Evolutionary conservation across 1,140 invertebrate species (phyloP), one percentile per base, ranked within the genome.

Genomic region (Papilio polyxenes): DNA sequence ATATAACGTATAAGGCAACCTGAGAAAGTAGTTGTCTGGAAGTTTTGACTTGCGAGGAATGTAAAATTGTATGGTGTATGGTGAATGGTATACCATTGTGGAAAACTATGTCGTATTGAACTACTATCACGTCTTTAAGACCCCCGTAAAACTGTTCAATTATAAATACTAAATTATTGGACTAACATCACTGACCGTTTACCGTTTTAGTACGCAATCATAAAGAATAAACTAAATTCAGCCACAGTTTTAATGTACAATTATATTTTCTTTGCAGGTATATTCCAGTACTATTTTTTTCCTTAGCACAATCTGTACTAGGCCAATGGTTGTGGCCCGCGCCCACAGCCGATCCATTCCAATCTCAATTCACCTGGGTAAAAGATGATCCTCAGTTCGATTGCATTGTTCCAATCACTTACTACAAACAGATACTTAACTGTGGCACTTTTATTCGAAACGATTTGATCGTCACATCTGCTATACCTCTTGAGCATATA

Each of bases 341-440:
- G 17, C 8, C 6, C n/a, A n/a, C 56, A n/a, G 7, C 7, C 56
- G 56, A 59, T 2, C 56, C 56, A 7, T 17, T 59, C 17, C 17
- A 59, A n/a, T n/a, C 17, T 0, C 17, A 59, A 20, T 59, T 59
- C 56, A 59, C 56, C 56, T 59, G 56, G 56, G 56, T 59, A 59
- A 20, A n/a, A 59, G 56, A 59, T 20, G 56, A 59, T 20, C 56
- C 56, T 3, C 56, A 20, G 17, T 65, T 65, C 4, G 20, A 65
- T 65, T 31, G 23, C 62, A 72, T 72, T 2, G 65, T 72, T 72
- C 65, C 65, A 3, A 72, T 72, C 4, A 72, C 65, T 72, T 72
- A 72, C 6, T 72, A 72, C 31, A 72, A 72, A 5, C 13, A 20
- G 4, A 72, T 15, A 72, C 65, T 37, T 2, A 72, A 72, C 31